Evolutionary conservation across 2,113 vertebrate species (phyloP), one percentile per base, ranked within the genome.

Genomic region (Reinhardtius hippoglossoides): DNA sequence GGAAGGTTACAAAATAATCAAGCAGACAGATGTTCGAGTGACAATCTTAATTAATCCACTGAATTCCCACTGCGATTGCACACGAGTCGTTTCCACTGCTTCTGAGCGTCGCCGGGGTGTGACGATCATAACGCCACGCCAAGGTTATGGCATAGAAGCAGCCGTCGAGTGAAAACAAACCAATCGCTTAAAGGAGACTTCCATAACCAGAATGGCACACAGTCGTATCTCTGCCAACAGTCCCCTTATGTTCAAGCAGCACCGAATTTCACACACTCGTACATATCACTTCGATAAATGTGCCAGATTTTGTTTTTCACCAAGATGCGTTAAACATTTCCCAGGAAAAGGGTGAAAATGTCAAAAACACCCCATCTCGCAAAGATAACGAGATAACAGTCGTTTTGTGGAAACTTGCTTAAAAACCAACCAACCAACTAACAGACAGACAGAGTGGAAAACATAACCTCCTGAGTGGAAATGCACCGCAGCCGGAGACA

Each of bases 11-110:
- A 55, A 71, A 65, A 9, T 16, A n/a, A 62, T 20, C 31, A 10
- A 65, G 74, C 65, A 76, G 70, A 64, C 65, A 67, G 35, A 83
- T 69, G 64, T 69, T 76, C 75, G 74, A 85, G 44, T 73, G 80
- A 75, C 80, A 83, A 15, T 64, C 67, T 54, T 81, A 81, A 88
- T 88, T 80, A 88, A 75, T 54, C 66, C 5, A 23, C 52, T 0
- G 31, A 67, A 67, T 52, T 65, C 71, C 78, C 27, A 27, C 54
- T 35, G 74, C 9, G 69, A 61, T 13, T 31, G 46, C 15, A 50
- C 46, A 16, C 4, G 20, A 50, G 4, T 50, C 15, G 7, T 18
- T 50, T 20, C 46, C 46, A 50, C 40, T 12, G 40, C 40, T 42
- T 13, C 40, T 16, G 46, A 50, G 46, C 46, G 20, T 50, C 18